These are phyloP conservation scores for Stegophylla sp. DNA, from an alignment of 2,888 invertebrate species.

Conservation along the genomic window DNA sequence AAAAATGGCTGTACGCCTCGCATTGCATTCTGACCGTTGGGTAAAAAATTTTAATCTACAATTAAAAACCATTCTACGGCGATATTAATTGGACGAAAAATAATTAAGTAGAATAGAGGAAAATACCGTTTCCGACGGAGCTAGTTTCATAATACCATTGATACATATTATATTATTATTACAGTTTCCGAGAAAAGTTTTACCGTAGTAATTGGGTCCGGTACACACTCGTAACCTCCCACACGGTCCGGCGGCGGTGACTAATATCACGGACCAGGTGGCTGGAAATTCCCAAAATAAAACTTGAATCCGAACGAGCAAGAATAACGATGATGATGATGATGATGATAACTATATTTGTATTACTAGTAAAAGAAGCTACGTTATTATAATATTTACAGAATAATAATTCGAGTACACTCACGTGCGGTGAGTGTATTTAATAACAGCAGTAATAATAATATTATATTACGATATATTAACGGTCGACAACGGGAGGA, in stretches of 20 bases:
- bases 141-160: not conserved
- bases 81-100: too few relatives aligned
- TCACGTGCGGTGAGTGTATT: too few relatives aligned
- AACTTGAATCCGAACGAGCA: not conserved
- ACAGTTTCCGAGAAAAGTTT: slow-evolving; percentile 20
- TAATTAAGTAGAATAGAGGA: too few relatives aligned
- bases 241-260: not conserved
- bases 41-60: too few relatives aligned
- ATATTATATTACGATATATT: not conserved
- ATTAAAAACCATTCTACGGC: too few relatives aligned
- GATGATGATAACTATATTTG: not conserved
- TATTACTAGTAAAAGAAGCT: not conserved
- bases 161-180: not conserved
- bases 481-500: not conserved
- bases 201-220: not conserved
- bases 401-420: too few relatives aligned
- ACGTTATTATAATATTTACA: not conserved
- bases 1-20: too few relatives aligned
- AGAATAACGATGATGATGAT: not conserved
- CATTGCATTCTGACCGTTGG: too few relatives aligned
- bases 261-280: slow-evolving; percentile 8
- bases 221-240: slow-evolving; percentile 13
- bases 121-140: not conserved
- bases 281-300: slow-evolving; percentile 18
- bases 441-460: not conserved